phyloP scores from a whole-genome alignment of 2,113 vertebrate genomes.

The Microcebus tavaratra region DNA sequence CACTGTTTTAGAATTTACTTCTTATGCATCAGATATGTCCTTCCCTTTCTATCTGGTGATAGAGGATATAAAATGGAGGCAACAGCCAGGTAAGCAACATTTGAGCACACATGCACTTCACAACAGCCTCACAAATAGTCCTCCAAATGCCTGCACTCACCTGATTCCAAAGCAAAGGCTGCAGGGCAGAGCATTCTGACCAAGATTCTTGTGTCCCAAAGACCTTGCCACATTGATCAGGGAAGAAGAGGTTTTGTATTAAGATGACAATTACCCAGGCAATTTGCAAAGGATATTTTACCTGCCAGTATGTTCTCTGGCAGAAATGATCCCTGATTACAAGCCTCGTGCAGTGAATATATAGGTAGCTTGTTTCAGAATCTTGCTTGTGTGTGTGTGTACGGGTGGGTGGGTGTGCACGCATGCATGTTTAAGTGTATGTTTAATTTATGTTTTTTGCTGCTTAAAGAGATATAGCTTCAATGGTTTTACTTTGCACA shows the following conservation, averaged over 20 bases:
- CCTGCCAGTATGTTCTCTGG: background rate
- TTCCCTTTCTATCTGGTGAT: background rate
- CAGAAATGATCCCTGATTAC: slow-evolving; percentile 48
- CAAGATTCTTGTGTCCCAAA: background rate
- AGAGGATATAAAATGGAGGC: background rate
- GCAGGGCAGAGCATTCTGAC: background rate
- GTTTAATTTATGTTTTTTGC: background rate
- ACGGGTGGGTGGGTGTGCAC: background rate
- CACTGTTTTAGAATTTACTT: background rate
- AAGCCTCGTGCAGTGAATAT: background rate
- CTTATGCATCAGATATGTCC: background rate
- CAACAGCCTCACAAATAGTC: background rate
- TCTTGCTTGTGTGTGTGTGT: background rate
- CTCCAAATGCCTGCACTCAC: background rate
- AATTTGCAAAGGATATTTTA: slow-evolving; percentile 52
- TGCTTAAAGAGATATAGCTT: background rate
- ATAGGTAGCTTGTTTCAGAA: background rate
- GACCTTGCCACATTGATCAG: background rate
- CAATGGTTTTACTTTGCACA: background rate
- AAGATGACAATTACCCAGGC: slow-evolving; percentile 34
- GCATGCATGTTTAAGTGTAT: background rate
- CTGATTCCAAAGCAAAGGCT: background rate
- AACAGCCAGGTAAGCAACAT: background rate
- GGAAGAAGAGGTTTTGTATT: slow-evolving; percentile 10
- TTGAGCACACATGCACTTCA: background rate